A percentile compares a stretch with the other conserved stretches of the same genome.
These are phyloP conservation scores for Drosophila tsacasi DNA, from an alignment of 1,140 invertebrate genomes.

Conservation along the genomic window DNA sequence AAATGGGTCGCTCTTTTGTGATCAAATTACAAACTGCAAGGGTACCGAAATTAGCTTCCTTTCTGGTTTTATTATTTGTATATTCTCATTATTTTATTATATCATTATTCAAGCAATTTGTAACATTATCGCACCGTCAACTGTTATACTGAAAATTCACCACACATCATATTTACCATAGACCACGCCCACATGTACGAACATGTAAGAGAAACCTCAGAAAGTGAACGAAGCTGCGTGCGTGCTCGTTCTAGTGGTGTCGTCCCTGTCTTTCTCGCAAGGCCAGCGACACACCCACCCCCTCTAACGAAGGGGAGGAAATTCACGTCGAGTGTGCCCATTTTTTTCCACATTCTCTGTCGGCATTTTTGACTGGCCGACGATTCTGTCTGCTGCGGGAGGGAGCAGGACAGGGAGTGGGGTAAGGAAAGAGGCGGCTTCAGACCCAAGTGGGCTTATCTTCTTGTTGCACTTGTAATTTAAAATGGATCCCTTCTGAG, in stretches of 20 bases:
- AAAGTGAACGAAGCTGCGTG: background rate
- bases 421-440: background rate
- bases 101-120: background rate
- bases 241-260: background rate
- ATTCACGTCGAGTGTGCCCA: conserved; percentile 1
- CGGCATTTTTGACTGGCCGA: background rate
- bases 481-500: background rate
- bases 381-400: background rate
- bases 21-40: too few species aligned
- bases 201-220: background rate
- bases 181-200: conserved; percentile 1
- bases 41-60: too few species aligned
- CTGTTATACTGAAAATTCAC: conserved; percentile 10
- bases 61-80: too few species aligned
- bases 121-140: background rate
- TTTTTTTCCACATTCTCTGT: background rate
- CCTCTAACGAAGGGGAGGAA: background rate
- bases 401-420: background rate
- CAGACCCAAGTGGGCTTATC: background rate
- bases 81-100: background rate
- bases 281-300: conserved; percentile 1
- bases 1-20: too few species aligned
- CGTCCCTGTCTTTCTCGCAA: conserved; percentile 8
- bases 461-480: background rate
- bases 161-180: background rate